Conservation (phyloP, 2,888 invertebrate species). For the Carpatolechia fugitivella region DNA sequence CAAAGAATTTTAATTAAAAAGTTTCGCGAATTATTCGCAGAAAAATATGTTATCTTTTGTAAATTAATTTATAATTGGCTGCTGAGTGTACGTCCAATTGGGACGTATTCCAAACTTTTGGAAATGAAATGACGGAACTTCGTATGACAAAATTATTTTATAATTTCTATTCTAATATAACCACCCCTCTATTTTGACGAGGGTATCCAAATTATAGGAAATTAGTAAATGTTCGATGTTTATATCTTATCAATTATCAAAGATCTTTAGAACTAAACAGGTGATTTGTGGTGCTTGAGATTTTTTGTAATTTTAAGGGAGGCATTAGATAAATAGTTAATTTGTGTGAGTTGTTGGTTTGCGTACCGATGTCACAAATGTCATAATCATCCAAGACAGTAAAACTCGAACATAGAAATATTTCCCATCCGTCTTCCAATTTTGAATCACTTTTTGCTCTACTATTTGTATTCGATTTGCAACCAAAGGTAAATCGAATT, state of each 20-base stretch:
- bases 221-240: not conserved
- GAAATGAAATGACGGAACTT: not conserved
- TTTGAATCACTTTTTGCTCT: too few species aligned
- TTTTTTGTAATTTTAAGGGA: too few species aligned
- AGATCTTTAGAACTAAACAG: too few species aligned
- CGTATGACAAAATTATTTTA: slow-evolving; percentile 7
- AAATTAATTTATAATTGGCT: slow-evolving; percentile 70
- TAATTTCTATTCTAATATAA: slow-evolving; percentile 9
- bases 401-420: too few species aligned
- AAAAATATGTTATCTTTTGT: slow-evolving; percentile 71
- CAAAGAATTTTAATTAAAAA: slow-evolving; percentile 74
- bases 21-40: slow-evolving; percentile 57
- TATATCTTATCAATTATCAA: too few species aligned
- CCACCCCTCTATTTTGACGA: not conserved
- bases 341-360: too few species aligned
- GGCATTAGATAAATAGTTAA: too few species aligned
- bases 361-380: too few species aligned
- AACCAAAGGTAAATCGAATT: not conserved
- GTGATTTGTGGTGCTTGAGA: too few species aligned
- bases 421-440: too few species aligned
- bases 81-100: slow-evolving; percentile 41
- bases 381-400: too few species aligned
- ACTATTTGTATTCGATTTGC: not conserved
- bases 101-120: slow-evolving; percentile 26
- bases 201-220: not conserved